A percentile compares a stretch with the other conserved stretches of the same genome.
Evolutionary conservation across 2,113 vertebrate species (phyloP).

Genomic region (Alaudala cheleensis): DNA sequence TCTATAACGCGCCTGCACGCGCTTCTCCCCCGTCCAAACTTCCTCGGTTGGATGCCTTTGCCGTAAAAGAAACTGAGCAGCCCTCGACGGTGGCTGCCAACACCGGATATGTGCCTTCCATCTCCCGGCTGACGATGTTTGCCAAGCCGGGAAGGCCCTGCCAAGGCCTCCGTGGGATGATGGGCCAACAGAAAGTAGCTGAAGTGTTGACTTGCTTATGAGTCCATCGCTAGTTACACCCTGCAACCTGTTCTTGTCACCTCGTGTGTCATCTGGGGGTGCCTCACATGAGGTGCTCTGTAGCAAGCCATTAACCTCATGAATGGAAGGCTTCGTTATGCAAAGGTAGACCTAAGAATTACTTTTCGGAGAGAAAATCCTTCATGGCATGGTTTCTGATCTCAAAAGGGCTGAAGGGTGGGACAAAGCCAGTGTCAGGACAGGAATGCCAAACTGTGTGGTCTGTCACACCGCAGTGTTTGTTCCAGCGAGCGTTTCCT

Average conservation of each 20-base stretch:
- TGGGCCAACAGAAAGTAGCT: not conserved
- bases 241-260: accelerated
- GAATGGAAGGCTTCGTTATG: not conserved
- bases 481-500: not conserved
- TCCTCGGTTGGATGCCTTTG: not conserved
- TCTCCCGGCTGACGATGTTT: not conserved
- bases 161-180: not conserved
- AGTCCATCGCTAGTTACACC: not conserved
- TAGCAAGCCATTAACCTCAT: not conserved
- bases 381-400: not conserved
- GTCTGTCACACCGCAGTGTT: accelerated
- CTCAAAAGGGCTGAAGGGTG: not conserved
- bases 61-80: not conserved
- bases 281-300: not conserved
- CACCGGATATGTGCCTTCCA: not conserved
- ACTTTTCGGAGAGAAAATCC: not conserved
- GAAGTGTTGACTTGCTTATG: not conserved
- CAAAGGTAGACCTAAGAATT: not conserved
- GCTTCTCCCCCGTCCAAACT: not conserved
- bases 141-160: not conserved
- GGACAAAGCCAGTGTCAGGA: not conserved
- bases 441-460: accelerated
- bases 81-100: not conserved
- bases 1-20: accelerated
- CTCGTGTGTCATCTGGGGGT: not conserved